Conservation (phyloP, 2,797 vertebrate species). For the Percopsis omiscomaycus region DNA sequence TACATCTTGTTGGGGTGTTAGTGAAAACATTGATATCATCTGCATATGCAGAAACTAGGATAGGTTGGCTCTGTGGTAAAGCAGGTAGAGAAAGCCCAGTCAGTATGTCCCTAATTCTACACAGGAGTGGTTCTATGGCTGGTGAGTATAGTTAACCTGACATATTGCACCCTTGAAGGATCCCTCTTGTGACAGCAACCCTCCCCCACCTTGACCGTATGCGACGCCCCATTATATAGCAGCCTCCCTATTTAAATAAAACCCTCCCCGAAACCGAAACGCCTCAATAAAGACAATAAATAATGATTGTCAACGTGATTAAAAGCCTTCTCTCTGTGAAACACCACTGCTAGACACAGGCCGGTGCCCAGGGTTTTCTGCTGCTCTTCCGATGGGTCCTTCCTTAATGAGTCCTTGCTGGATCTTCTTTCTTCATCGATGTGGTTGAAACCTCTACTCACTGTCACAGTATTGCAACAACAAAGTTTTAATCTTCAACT, state of each 20-base stretch:
- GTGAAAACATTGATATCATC: slow-evolving; percentile 4
- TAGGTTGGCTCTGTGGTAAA: not conserved
- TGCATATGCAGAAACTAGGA: not conserved
- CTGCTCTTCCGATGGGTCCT: no score
- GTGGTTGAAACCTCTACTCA: no score
- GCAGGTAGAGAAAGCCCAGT: not conserved
- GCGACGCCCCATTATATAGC: not conserved
- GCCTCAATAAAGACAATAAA: no score
- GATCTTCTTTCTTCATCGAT: no score
- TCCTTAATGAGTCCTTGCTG: no score
- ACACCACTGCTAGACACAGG: no score
- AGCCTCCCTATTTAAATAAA: not conserved
- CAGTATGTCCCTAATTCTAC: not conserved
- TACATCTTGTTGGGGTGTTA: not conserved
- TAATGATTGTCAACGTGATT: no score
- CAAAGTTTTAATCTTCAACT: no score
- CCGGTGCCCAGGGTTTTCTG: no score
- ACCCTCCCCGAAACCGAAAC: not conserved
- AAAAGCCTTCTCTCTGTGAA: no score
- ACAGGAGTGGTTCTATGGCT: not conserved
- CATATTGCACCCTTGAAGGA: slow-evolving; percentile 1
- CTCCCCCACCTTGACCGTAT: slow-evolving; percentile 2
- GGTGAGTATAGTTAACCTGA: not conserved
- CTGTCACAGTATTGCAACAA: no score
- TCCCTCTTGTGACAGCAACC: not conserved